These are phyloP conservation scores for Anoplopoma fimbria DNA, from an alignment of 2,113 vertebrate species.

Conservation along the genomic window DNA sequence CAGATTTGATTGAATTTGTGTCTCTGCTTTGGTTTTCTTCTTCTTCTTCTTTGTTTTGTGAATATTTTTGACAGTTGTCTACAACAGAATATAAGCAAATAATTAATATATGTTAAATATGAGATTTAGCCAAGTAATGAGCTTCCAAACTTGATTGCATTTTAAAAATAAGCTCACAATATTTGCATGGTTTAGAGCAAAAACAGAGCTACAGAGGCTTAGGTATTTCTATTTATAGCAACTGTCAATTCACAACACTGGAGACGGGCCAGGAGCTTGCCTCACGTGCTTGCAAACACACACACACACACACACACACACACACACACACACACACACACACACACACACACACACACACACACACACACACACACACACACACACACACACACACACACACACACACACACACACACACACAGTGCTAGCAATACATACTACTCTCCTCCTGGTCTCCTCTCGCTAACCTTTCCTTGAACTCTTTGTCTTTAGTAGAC, in stretches of 20 bases:
- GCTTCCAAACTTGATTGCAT: background rate
- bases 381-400: constrained; percentile 12
- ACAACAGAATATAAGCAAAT: background rate
- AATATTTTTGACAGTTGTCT: background rate
- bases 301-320: constrained; percentile 19
- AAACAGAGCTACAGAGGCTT: constrained; percentile 16
- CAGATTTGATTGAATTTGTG: background rate
- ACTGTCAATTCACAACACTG: constrained; percentile 44
- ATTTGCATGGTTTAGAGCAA: background rate
- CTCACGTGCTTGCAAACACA: constrained; percentile 24
- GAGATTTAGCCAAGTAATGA: background rate
- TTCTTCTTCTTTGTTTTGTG: background rate
- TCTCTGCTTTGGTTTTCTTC: background rate
- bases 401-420: constrained; percentile 5
- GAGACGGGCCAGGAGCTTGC: constrained; percentile 9
- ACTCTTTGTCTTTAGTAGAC: constrained; percentile 42
- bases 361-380: background rate
- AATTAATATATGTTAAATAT: background rate
- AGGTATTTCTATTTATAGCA: constrained; percentile 56
- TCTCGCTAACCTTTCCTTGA: constrained; percentile 59
- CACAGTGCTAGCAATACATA: constrained; percentile 7
- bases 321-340: background rate
- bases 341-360: constrained; percentile 8
- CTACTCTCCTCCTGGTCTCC: constrained; percentile 53
- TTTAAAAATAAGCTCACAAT: background rate